Base-by-base conservation (phyloP, 2,797 vertebrate genomes). In the Clarias fuscus region DNA sequence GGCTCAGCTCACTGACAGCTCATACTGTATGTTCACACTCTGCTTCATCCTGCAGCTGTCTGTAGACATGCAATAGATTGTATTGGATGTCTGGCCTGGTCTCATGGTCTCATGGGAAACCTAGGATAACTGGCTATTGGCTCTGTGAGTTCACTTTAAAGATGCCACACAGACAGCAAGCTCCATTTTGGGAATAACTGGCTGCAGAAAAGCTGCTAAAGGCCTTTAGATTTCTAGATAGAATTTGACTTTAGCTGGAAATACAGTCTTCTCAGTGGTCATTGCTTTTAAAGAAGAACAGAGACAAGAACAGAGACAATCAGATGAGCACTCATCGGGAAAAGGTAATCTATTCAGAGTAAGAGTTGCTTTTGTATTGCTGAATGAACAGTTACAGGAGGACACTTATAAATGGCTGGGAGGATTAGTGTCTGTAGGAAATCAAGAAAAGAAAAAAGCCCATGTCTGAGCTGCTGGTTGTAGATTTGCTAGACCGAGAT, bases 71-170 rank as follows among this genome's bases (percentile, higher is more conserved):
- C 86, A 84, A 67, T 84, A 72, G 75, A 84, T 80, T 84, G 68
- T 62, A 80, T 72, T 87, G 68, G 58, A 87, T 84, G 84, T 81
- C 68, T 75, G 75, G 77, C 24, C 59, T 84, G 86, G 58, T 81
- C 83, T 81, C 77, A 73, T 84, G 82, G 58, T 81, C 83, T 81
- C 77, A 73, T 59, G 76, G 86, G 86, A 80, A 87, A 24, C 58
- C 48, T 65, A 59, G 58, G 40, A 80, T 61, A 73, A 71, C 58
- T 17, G 37, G 76, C 68, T 79, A 62, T 72, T 76, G 75, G 65
- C 82, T 77, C 27, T 72, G 64, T 59, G 30, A 78, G 56, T 43
- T 71, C 73, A 37, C 75, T 83, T 87, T 30, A 71, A 64, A 59
- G 56, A 84, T 72, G 73, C 65, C 58, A 40, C 82, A 85, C 37